Conservation (phyloP, 2,113 vertebrate genomes). For the Catharus fuscescens region DNA sequence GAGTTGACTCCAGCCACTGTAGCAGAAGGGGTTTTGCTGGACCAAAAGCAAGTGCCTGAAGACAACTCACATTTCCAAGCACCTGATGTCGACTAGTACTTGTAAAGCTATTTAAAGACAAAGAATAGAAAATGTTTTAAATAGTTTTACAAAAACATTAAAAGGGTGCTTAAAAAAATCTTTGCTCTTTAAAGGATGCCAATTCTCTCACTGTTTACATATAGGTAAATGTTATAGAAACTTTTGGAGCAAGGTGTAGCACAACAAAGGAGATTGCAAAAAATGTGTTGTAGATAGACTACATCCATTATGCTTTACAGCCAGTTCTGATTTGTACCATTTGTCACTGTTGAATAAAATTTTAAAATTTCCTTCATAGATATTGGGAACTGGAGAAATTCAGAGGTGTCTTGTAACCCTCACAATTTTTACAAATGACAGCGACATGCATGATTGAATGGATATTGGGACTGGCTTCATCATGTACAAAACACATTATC, state of each 20-base stretch:
- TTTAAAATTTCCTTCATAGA: not conserved
- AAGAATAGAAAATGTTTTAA: not conserved
- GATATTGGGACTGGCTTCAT: not conserved
- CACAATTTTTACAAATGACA: not conserved
- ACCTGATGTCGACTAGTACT: not conserved
- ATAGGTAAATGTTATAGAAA: not conserved
- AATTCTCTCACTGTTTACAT: not conserved
- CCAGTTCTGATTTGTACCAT: not conserved
- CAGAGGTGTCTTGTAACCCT: not conserved
- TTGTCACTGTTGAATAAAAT: not conserved
- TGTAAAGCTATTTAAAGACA: conserved; percentile 9
- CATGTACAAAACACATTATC: not conserved
- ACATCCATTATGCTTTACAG: not conserved
- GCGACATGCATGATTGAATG: not conserved
- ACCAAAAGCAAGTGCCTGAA: not conserved
- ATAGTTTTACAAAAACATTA: not conserved
- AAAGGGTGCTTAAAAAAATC: not conserved
- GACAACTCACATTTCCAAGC: not conserved
- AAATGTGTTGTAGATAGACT: not conserved
- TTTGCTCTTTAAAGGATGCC: not conserved
- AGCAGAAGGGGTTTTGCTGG: not conserved
- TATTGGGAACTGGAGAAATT: not conserved
- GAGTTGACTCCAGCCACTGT: not conserved
- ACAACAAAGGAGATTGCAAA: not conserved
- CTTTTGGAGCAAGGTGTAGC: not conserved